These are phyloP conservation scores for Agrochola macilenta DNA, from an alignment of 2,888 invertebrate genomes.

Conservation along the genomic window DNA sequence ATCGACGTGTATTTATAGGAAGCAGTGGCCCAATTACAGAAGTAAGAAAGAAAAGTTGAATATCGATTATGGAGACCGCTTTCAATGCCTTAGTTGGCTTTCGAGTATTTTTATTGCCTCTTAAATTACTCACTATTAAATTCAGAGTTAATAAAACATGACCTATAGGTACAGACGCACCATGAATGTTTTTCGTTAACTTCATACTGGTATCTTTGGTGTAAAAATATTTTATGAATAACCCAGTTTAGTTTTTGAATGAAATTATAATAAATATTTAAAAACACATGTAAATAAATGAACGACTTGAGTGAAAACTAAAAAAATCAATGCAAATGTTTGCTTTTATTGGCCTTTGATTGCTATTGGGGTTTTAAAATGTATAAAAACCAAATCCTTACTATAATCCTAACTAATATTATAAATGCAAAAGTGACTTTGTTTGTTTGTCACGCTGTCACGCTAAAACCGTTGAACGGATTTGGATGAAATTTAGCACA, in stretches of 20 bases:
- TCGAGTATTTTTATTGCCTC: conserved; percentile 44
- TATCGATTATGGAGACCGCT: conserved; percentile 45
- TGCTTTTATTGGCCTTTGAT: background rate
- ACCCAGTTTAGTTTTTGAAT: background rate
- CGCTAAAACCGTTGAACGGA: no score
- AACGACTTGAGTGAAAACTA: background rate
- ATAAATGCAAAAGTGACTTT: no score
- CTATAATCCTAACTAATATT: no score
- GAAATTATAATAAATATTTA: background rate
- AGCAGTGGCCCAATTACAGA: conserved; percentile 46
- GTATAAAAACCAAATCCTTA: background rate
- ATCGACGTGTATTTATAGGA: conserved; percentile 34
- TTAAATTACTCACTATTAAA: background rate
- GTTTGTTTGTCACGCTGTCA: no score
- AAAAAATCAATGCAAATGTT: no score
- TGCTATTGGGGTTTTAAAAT: background rate
- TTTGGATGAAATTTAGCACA: no score
- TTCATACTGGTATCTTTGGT: background rate
- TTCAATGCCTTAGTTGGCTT: conserved; percentile 32
- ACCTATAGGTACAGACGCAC: background rate
- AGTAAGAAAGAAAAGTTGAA: conserved; percentile 53
- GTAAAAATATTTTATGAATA: background rate
- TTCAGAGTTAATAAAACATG: background rate
- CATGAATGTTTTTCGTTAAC: background rate
- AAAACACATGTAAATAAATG: background rate